A percentile compares a stretch with the other conserved stretches of the same genome.
phyloP scores from a whole-genome alignment of 92 coral and sea anemone species.

The Palythoa grandiflora region DNA sequence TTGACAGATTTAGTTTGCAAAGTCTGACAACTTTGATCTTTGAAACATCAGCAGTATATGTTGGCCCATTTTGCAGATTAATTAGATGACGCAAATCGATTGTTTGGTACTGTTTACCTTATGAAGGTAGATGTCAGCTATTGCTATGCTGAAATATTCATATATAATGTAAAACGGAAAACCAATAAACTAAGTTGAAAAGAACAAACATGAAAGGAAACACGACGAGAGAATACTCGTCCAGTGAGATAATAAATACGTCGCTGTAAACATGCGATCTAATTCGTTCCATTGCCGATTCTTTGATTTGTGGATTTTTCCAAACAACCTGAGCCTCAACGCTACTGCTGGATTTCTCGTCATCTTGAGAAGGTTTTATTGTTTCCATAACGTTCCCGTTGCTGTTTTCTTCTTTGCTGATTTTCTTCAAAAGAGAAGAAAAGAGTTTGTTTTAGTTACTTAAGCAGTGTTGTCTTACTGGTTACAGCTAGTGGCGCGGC shows the following conservation, averaged over 20 bases:
- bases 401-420: constrained; percentile 48
- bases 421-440: constrained; percentile 17
- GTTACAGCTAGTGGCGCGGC: no score
- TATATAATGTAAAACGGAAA: constrained; percentile 44
- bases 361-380: constrained; percentile 39
- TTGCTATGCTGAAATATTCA: not conserved
- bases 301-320: constrained; percentile 3
- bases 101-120: not conserved
- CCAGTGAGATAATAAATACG: constrained; percentile 69
- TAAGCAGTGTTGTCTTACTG: no score
- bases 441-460: not conserved
- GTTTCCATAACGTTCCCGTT: constrained; percentile 50
- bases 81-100: not conserved
- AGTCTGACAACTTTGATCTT: no score
- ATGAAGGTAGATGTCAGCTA: not conserved
- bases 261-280: constrained; percentile 66
- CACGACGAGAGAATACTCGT: constrained; percentile 78
- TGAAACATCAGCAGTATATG: no score
- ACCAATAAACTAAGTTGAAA: constrained; percentile 85
- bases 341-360: constrained; percentile 7
- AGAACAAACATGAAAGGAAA: constrained; percentile 81
- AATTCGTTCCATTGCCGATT: constrained; percentile 30
- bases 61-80: no score
- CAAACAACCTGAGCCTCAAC: constrained; percentile 38
- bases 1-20: no score